Percentiles rank a stretch among this genome's conserved stretches.
These are phyloP conservation scores for Drosophila auraria DNA, from an alignment of 1,140 invertebrate species.

Conservation along the genomic window DNA sequence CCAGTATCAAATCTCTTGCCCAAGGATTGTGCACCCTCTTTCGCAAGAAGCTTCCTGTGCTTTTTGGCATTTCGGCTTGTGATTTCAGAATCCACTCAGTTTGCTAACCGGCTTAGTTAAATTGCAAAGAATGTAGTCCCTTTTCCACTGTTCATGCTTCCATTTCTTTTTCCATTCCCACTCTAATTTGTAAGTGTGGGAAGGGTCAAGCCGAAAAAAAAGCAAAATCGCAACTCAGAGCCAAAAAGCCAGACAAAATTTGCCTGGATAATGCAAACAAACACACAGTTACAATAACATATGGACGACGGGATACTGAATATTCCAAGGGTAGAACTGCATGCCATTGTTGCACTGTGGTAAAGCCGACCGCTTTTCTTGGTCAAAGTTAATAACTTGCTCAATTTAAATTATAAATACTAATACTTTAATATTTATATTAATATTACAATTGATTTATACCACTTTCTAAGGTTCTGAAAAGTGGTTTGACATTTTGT, in stretches of 20 bases:
- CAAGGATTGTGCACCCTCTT: conserved; percentile 14
- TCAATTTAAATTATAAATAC: no score
- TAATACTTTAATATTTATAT: no score
- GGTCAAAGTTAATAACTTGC: no score
- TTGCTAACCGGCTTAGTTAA: conserved; percentile 71
- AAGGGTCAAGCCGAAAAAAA: conserved; percentile 30
- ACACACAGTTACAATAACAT: conserved; percentile 26
- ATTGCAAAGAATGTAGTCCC: conserved; percentile 63
- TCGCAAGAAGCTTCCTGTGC: neutral
- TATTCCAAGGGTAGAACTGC: conserved; percentile 37
- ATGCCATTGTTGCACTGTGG: neutral
- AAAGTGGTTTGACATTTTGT: no score
- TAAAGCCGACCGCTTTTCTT: no score
- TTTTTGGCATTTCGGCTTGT: neutral
- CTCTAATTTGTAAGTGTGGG: conserved; percentile 38
- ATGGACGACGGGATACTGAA: conserved; percentile 14
- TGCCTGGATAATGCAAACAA: conserved; percentile 62
- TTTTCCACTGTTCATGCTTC: neutral
- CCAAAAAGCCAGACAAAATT: conserved; percentile 72
- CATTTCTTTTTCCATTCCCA: neutral
- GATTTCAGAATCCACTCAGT: conserved; percentile 38
- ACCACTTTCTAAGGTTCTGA: no score
- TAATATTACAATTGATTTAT: no score
- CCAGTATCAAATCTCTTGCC: neutral
- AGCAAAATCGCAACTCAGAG: conserved; percentile 42